These are phyloP conservation scores for Drosophila miranda DNA, from an alignment of 1,140 invertebrate species.

Conservation along the genomic window DNA sequence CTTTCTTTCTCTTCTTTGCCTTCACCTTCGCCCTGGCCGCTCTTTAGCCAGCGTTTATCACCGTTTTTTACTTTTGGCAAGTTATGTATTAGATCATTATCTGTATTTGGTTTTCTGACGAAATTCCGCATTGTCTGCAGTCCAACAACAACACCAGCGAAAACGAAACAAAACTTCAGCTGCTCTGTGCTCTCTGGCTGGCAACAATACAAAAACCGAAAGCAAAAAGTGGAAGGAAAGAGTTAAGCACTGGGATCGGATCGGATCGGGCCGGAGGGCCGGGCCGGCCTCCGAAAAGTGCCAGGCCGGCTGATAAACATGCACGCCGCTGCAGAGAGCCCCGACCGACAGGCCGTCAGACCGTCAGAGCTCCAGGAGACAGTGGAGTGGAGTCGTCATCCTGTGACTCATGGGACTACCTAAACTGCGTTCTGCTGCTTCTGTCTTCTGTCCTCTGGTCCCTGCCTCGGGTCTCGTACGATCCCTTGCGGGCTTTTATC, in stretches of 20 bases:
- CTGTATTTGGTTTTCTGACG: constrained; percentile 80
- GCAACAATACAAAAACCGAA: constrained; percentile 24
- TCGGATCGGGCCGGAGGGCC: not conserved
- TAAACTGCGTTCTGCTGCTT: constrained; percentile 18
- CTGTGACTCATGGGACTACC: constrained; percentile 40
- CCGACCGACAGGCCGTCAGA: constrained; percentile 22
- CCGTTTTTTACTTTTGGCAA: constrained; percentile 71
- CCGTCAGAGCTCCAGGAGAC: constrained; percentile 25
- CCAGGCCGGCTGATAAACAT: constrained; percentile 33
- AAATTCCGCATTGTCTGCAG: constrained; percentile 79
- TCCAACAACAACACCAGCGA: constrained; percentile 24
- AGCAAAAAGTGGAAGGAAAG: constrained; percentile 18
- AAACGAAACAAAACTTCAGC: constrained; percentile 50
- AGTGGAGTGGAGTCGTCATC: not conserved
- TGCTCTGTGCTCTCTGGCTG: constrained; percentile 25
- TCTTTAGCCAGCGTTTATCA: constrained; percentile 53
- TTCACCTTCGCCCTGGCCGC: constrained; percentile 1
- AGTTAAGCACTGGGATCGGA: constrained; percentile 25
- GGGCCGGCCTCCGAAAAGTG: constrained; percentile 36
- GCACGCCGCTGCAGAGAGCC: constrained; percentile 27
- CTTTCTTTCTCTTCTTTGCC: constrained; percentile 26
- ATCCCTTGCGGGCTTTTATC: constrained; percentile 45
- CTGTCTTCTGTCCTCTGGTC: not conserved
- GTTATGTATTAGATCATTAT: constrained; percentile 81
- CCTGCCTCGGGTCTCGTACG: not conserved